Percentiles rank a stretch among this genome's conserved stretches.
Evolutionary conservation across 2,888 invertebrate genomes (phyloP).

Genomic region (Vannuccia rotundouncinata): DNA sequence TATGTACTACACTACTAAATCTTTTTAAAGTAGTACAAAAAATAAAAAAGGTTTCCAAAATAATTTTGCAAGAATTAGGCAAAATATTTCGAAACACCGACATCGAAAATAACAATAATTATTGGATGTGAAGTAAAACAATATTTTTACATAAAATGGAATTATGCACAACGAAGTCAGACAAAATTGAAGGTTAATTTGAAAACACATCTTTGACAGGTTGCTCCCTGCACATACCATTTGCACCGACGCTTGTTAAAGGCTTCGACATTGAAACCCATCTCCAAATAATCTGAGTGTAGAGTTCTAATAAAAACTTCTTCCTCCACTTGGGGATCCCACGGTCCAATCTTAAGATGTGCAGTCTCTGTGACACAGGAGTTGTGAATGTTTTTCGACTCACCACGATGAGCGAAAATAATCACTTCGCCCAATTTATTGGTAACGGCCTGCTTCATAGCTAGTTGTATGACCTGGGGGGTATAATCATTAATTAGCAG

Average conservation of each 20-base stretch:
- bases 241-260: conserved; percentile 49
- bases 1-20: too few relatives aligned
- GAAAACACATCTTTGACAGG: conserved; percentile 49
- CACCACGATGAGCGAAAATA: conserved; percentile 47
- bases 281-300: conserved; percentile 48
- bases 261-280: conserved; percentile 47
- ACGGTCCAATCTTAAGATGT: conserved; percentile 49
- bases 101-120: too few relatives aligned
- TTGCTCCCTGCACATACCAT: conserved; percentile 51
- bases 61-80: too few relatives aligned
- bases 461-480: conserved; percentile 45
- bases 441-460: conserved; percentile 48
- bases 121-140: too few relatives aligned
- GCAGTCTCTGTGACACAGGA: conserved; percentile 50
- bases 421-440: conserved; percentile 48
- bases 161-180: too few relatives aligned
- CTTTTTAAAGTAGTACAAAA: too few relatives aligned
- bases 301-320: conserved; percentile 49
- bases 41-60: too few relatives aligned
- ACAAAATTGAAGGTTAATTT: conserved; percentile 45
- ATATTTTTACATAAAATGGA: too few relatives aligned
- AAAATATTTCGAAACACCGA: too few relatives aligned
- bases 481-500: conserved; percentile 43
- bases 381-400: conserved; percentile 48
- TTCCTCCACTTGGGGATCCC: conserved; percentile 49